phyloP scores from a whole-genome alignment of 2,113 vertebrate species.

The Pedionomus torquatus region DNA sequence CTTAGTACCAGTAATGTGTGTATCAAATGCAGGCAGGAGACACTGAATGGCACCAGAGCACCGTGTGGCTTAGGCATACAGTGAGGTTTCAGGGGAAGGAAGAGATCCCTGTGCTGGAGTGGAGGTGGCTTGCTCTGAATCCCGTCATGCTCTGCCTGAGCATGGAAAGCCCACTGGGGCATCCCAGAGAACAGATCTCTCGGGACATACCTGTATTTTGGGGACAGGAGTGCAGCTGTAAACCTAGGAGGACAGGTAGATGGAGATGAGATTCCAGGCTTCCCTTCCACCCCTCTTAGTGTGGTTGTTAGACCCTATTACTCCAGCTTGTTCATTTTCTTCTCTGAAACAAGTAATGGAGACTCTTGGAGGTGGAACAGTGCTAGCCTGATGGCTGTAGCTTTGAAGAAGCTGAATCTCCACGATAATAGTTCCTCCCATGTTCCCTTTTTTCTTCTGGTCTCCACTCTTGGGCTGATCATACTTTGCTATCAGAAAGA shows the following conservation, averaged over 20 bases:
- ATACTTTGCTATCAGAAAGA: neutral
- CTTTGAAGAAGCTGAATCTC: neutral
- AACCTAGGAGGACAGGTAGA: neutral
- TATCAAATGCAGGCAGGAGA: conserved; percentile 12
- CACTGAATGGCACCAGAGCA: neutral
- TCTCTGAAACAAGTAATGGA: neutral
- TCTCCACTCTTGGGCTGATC: neutral
- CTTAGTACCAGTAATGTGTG: neutral
- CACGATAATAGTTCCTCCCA: neutral
- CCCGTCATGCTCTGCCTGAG: neutral
- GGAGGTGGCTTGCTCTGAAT: neutral
- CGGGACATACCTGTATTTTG: neutral
- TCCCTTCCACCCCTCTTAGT: neutral
- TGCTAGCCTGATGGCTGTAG: neutral
- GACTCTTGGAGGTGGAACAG: neutral
- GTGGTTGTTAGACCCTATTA: neutral
- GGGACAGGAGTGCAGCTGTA: neutral
- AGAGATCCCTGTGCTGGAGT: neutral
- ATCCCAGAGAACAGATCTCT: neutral
- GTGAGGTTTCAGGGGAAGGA: neutral
- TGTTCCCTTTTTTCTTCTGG: neutral
- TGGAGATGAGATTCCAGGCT: neutral
- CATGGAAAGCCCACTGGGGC: neutral
- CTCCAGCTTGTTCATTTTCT: neutral
- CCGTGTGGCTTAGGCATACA: neutral